A percentile compares a stretch with the other conserved stretches of the same genome.
phyloP scores from a whole-genome alignment of 2,888 invertebrate species.

The Lasioglossum lativentre region DNA sequence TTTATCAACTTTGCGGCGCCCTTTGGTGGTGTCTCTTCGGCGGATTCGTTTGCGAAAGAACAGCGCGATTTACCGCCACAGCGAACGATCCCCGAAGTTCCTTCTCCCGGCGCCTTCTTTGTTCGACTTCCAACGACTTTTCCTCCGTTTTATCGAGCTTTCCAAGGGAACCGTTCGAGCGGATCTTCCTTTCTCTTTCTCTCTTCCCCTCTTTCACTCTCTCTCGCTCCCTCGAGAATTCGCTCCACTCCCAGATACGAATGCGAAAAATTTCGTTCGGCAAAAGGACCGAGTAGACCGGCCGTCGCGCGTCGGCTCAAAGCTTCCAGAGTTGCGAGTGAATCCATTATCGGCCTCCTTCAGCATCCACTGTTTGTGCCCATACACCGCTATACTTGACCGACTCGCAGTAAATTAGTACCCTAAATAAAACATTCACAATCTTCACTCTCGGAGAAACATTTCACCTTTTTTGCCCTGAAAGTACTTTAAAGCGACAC shows the following conservation, averaged over 20 bases:
- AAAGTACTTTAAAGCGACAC: neutral
- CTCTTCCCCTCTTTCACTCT: neutral
- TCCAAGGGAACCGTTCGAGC: conserved; percentile 13
- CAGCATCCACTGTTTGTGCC: conserved; percentile 1
- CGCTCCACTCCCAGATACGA: conserved; percentile 31
- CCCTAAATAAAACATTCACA: neutral
- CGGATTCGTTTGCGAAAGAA: conserved; percentile 45
- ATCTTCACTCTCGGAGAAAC: neutral
- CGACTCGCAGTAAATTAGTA: neutral
- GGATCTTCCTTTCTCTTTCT: neutral
- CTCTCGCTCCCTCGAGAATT: conserved; percentile 32
- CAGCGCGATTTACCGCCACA: conserved; percentile 39
- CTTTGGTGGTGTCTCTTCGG: conserved; percentile 1
- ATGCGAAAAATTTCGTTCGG: conserved; percentile 39
- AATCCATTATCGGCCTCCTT: conserved; percentile 54
- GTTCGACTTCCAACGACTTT: conserved; percentile 50
- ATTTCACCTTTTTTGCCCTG: no score
- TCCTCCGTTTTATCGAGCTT: conserved; percentile 51
- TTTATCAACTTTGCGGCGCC: conserved; percentile 11
- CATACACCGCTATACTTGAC: neutral
- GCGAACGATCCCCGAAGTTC: conserved; percentile 45
- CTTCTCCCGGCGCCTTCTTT: conserved; percentile 39
- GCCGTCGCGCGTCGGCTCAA: conserved; percentile 28
- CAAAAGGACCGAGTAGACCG: conserved; percentile 26
- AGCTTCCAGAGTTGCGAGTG: conserved; percentile 16